A percentile compares a stretch with the other conserved stretches of the same genome.
Evolutionary conservation across 2,113 vertebrate genomes (phyloP).

Genomic region (Channa maculata): DNA sequence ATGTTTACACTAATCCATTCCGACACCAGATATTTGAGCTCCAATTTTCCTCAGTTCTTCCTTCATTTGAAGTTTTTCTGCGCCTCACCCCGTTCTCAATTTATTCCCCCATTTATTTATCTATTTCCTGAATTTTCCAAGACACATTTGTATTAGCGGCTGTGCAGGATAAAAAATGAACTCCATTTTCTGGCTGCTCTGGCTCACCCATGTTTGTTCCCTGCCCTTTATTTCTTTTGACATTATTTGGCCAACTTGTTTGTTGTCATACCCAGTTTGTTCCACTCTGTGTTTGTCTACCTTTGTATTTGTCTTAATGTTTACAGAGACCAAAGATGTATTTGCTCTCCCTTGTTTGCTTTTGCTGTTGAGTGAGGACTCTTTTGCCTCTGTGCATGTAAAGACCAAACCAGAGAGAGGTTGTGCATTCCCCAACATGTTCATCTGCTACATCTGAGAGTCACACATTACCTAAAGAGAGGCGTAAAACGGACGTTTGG

Average conservation of each 20-base stretch:
- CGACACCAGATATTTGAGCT: slow-evolving; percentile 49
- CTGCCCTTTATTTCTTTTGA: slow-evolving; percentile 59
- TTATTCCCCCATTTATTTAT: slow-evolving; percentile 57
- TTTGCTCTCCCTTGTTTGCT: slow-evolving; percentile 58
- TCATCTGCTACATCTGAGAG: slow-evolving; percentile 5
- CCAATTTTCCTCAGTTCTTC: slow-evolving; percentile 43
- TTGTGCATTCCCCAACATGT: slow-evolving; percentile 6
- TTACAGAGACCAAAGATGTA: slow-evolving; percentile 49
- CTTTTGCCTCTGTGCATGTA: slow-evolving; percentile 21
- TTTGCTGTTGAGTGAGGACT: slow-evolving; percentile 42
- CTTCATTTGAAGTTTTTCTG: slow-evolving; percentile 51
- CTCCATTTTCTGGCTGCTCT: slow-evolving; percentile 39
- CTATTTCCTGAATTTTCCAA: slow-evolving; percentile 45
- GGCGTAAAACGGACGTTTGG: too few species aligned
- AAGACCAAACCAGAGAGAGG: slow-evolving; percentile 24
- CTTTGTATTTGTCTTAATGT: slow-evolving; percentile 61
- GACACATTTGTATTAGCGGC: slow-evolving; percentile 63
- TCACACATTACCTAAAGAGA: slow-evolving; percentile 2
- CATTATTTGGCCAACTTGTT: slow-evolving; percentile 73
- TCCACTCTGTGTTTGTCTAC: slow-evolving; percentile 59
- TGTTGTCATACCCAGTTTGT: slow-evolving; percentile 73
- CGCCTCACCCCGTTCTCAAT: slow-evolving; percentile 44
- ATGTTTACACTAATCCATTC: slow-evolving; percentile 61
- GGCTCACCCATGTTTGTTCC: slow-evolving; percentile 51
- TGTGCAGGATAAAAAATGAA: slow-evolving; percentile 45